These are phyloP conservation scores for Aphidius colemani DNA, from an alignment of 2,888 invertebrate species.

Conservation along the genomic window DNA sequence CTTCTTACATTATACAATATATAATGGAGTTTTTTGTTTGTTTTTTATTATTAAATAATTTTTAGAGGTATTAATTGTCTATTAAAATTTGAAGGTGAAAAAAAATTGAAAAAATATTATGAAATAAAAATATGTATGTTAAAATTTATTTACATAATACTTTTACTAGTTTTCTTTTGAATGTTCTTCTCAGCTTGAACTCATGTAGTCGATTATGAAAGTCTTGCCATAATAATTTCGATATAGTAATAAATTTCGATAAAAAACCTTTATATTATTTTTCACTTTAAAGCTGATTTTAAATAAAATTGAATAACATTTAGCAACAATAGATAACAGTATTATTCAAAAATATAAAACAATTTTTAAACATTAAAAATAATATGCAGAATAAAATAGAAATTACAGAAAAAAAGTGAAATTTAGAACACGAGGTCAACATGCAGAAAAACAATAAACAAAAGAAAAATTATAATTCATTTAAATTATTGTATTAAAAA, in stretches of 20 bases:
- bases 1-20: not conserved
- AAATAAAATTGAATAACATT: not conserved
- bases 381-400: no score
- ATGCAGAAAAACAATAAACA: no score
- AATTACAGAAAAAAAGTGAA: no score
- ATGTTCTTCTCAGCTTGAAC: conserved; percentile 10
- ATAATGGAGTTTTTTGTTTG: not conserved
- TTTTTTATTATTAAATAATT: no score
- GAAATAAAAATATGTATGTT: no score
- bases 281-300: not conserved
- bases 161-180: conserved; percentile 27
- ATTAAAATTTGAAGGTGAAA: not conserved
- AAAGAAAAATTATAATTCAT: no score
- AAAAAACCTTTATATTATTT: not conserved
- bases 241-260: not conserved
- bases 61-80: not conserved
- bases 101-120: not conserved
- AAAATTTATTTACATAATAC: conserved; percentile 33
- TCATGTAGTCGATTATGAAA: conserved; percentile 24
- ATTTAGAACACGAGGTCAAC: no score
- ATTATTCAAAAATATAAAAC: no score
- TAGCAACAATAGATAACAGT: not conserved
- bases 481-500: no score
- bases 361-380: no score
- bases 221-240: conserved; percentile 18